Base-by-base conservation (phyloP, 2,888 invertebrate species). In the Eristalis pertinax region DNA sequence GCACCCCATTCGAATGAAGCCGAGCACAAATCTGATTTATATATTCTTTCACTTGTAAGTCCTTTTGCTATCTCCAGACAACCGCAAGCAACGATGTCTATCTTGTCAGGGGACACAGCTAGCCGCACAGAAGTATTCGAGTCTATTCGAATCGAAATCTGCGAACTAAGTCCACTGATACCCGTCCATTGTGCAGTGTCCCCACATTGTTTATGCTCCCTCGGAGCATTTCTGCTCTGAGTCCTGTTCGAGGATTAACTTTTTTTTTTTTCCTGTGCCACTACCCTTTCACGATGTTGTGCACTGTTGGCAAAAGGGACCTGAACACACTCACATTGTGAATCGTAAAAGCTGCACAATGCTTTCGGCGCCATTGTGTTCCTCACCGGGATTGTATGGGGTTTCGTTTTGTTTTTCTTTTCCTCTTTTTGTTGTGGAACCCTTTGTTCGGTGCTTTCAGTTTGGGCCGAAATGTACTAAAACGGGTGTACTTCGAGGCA, bases 1-100 rank as follows among this genome's bases (percentile, higher is more conserved):
- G 84, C 62, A 76, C 72, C 62, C 56, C 35, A 68, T 84, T 81
- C 75, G 75, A 76, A 80, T 80, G 76, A 76, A 84, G 73, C 63
- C 60, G 7, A 79, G 69, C 56, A 60, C 38, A 69, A 75, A 67
- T 70, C 63, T 58, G 58, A 63, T 73, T 78, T 68, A 11, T 56
- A 58, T 67, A 26, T 41, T 11, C 58, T 56, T 35, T 41, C 15
- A 32, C 15, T 79, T 26, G 32, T 56, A 69, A 64, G 1, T 26
- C 4, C 60, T 15, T 50, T 50, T 19, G 15, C 63, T 64, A 63
- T 15, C 67, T 19, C 15, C 26, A 60, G 60, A 41, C 41, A 68
- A 68, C 75, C 58, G 22, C 65, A 74, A 67, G 60, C 24, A 10
- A 19, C 63, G 38, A 43, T 67, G 65, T 74, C 64, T 64, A 56